Conservation (phyloP, 2,113 vertebrate genomes). For the Pedionomus torquatus region DNA sequence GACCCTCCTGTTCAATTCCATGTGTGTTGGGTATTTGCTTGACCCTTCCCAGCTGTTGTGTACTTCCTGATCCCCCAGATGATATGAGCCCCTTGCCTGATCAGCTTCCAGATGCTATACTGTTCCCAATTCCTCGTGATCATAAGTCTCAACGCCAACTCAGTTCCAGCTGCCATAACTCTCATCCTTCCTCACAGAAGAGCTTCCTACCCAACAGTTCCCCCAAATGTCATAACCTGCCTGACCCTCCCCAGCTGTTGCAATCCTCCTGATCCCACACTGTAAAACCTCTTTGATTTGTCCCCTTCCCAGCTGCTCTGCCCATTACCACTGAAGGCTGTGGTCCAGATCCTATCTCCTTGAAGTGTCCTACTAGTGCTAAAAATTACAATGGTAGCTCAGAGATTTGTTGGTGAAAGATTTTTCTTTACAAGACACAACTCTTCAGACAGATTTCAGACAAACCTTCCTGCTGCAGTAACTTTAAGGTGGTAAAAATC, state of each 20-base stretch:
- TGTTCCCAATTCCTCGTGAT: slow-evolving; percentile 50
- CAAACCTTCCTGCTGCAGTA: background rate
- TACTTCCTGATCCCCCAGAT: slow-evolving; percentile 50
- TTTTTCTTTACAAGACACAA: background rate
- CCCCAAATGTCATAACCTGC: slow-evolving; percentile 51
- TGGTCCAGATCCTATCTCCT: slow-evolving; percentile 47
- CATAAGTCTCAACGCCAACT: slow-evolving; percentile 31
- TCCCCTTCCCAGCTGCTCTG: slow-evolving; percentile 57
- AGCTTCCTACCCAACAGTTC: slow-evolving; percentile 35
- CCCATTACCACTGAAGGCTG: slow-evolving; percentile 39
- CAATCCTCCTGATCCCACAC: slow-evolving; percentile 51
- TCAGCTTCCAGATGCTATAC: slow-evolving; percentile 64
- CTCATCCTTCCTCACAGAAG: background rate
- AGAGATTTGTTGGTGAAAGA: background rate
- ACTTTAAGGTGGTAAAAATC: background rate
- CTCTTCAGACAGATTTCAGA: background rate
- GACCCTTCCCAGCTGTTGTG: slow-evolving; percentile 67
- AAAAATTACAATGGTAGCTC: background rate
- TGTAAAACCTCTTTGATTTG: slow-evolving; percentile 63
- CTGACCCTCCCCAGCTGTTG: slow-evolving; percentile 60
- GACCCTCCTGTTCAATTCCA: slow-evolving; percentile 52
- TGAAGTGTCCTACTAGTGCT: slow-evolving; percentile 44
- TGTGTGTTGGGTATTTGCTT: slow-evolving; percentile 62
- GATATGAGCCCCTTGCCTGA: slow-evolving; percentile 60
- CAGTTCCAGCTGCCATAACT: slow-evolving; percentile 56